These are phyloP conservation scores for Odontamblyopus rebecca DNA, from an alignment of 2,797 vertebrate species.

Conservation along the genomic window DNA sequence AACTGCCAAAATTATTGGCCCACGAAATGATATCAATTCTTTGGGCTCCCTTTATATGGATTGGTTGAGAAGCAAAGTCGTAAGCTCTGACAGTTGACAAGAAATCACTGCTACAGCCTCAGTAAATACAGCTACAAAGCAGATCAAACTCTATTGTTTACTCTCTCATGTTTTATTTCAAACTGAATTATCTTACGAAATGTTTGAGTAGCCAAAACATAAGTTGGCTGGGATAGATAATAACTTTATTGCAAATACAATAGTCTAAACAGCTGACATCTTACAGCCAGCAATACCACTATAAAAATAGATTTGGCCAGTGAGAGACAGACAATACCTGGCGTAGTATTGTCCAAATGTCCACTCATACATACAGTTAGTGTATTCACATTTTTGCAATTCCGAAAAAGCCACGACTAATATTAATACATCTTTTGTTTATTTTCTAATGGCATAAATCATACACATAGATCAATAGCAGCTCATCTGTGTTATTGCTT, in stretches of 20 bases:
- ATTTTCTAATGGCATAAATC: not conserved
- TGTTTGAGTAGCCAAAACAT: not conserved
- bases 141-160: not conserved
- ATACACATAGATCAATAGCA: not conserved
- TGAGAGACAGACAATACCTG: not conserved
- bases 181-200: not conserved
- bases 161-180: not conserved
- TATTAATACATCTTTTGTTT: not conserved
- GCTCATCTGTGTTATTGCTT: not conserved
- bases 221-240: not conserved
- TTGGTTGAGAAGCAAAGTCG: too few species aligned
- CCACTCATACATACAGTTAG: not conserved
- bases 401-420: not conserved
- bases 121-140: not conserved
- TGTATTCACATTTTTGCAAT: not conserved
- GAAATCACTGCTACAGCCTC: not conserved
- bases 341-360: not conserved
- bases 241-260: not conserved
- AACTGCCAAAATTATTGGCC: too few species aligned
- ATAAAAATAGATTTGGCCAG: constrained; percentile 9
- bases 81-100: not conserved
- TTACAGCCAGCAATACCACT: not conserved
- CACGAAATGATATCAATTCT: too few species aligned
- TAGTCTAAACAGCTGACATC: not conserved
- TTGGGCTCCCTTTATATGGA: too few species aligned